Evolutionary conservation across 2,888 invertebrate genomes (phyloP).

Genomic region (Dryobota labecula): DNA sequence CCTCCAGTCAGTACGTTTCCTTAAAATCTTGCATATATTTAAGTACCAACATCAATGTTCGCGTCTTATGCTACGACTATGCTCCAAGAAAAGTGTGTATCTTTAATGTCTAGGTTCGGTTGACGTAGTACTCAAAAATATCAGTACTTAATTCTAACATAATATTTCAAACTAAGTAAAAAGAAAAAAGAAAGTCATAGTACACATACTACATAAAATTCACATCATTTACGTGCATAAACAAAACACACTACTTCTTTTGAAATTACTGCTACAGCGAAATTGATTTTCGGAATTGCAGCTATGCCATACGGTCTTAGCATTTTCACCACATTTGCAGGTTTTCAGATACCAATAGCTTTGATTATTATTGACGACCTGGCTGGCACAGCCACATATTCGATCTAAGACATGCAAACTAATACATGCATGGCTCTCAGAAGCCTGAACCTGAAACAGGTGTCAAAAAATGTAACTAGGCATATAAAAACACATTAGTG

Average conservation of each 20-base stretch:
- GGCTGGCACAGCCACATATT: slow-evolving; percentile 16
- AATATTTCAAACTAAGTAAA: not conserved
- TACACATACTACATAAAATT: slow-evolving; percentile 20
- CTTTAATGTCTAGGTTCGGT: not conserved
- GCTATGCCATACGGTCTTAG: slow-evolving; percentile 21
- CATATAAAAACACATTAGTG: slow-evolving; percentile 20
- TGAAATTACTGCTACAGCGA: slow-evolving; percentile 10
- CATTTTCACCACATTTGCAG: not conserved
- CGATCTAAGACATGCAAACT: slow-evolving; percentile 10
- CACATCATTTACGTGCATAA: slow-evolving; percentile 31
- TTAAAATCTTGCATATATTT: too few species aligned
- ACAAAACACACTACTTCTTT: slow-evolving; percentile 11
- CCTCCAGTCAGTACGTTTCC: too few species aligned
- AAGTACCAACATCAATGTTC: too few species aligned
- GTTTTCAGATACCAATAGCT: slow-evolving; percentile 14
- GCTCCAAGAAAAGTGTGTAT: not conserved
- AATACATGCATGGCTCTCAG: slow-evolving; percentile 30
- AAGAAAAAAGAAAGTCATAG: not conserved
- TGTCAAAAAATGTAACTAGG: slow-evolving; percentile 12
- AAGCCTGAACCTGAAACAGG: slow-evolving; percentile 10
- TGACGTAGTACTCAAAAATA: slow-evolving; percentile 1
- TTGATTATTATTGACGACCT: slow-evolving; percentile 3
- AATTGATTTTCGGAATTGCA: slow-evolving; percentile 36
- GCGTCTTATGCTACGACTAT: too few species aligned
- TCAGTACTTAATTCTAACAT: not conserved